These are phyloP conservation scores for Odontamblyopus lacepedii DNA, from an alignment of 2,797 vertebrate species.

Conservation along the genomic window DNA sequence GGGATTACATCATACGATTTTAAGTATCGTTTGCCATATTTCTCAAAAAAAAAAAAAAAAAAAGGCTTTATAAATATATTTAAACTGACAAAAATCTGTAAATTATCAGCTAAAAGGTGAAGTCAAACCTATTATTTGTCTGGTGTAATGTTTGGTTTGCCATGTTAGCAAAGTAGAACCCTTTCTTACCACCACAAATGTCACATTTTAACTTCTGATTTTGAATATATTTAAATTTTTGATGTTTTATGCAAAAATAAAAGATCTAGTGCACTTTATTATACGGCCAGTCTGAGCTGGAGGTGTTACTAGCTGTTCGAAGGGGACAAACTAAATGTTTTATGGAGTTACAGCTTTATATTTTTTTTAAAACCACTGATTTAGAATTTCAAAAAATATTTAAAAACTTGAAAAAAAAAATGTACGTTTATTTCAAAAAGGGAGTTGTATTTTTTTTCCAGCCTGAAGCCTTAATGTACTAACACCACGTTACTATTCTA, in stretches of 20 bases:
- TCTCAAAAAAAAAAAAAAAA: not conserved
- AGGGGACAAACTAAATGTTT: not conserved
- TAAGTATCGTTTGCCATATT: not conserved
- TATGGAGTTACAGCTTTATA: not conserved
- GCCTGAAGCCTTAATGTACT: conserved; percentile 71
- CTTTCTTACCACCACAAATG: not conserved
- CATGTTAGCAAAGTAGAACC: not conserved
- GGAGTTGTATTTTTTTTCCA: conserved; percentile 18
- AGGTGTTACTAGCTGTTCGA: not conserved
- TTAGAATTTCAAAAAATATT: not conserved
- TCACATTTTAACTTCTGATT: not conserved
- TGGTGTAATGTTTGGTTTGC: not conserved
- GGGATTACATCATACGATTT: not conserved
- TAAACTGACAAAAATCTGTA: not conserved
- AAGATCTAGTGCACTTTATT: not conserved
- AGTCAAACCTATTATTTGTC: not conserved
- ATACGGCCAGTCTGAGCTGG: not conserved
- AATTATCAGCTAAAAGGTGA: not conserved
- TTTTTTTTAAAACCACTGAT: not conserved
- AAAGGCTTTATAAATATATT: not conserved
- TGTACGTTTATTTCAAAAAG: not conserved
- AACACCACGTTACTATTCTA: not conserved
- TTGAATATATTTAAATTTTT: not conserved
- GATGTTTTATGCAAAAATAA: not conserved
- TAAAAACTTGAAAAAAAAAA: not conserved